phyloP scores from a whole-genome alignment of 2,113 vertebrate genomes.

The Macrotis lagotis region DNA sequence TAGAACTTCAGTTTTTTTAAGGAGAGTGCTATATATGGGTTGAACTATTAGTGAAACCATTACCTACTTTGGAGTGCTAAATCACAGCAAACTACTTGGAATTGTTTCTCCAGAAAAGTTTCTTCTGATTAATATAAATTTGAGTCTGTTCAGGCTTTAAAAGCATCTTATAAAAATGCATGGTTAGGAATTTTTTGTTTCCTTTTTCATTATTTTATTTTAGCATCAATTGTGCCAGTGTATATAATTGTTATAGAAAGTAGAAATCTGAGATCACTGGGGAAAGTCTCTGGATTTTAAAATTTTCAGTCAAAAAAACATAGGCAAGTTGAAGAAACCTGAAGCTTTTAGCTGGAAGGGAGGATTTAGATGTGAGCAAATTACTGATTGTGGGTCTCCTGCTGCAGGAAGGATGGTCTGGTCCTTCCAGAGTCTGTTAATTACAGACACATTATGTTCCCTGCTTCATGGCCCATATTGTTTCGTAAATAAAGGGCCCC shows the following conservation, averaged over 20 bases:
- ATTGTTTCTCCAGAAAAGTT: background rate
- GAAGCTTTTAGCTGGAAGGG: background rate
- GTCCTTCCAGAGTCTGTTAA: constrained; percentile 32
- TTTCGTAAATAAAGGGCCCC: background rate
- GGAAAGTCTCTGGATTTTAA: background rate
- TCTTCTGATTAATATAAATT: background rate
- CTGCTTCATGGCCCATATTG: constrained; percentile 28
- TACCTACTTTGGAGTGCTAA: background rate
- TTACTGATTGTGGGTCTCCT: constrained; percentile 21
- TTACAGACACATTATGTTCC: constrained; percentile 13
- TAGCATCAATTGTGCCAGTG: background rate
- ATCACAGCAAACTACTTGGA: background rate
- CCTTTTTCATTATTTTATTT: background rate
- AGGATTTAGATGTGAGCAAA: constrained; percentile 27
- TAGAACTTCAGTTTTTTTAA: background rate
- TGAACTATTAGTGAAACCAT: background rate
- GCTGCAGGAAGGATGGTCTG: background rate
- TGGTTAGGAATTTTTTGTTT: background rate
- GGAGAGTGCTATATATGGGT: background rate
- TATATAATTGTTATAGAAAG: background rate
- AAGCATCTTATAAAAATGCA: background rate
- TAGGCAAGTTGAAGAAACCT: background rate
- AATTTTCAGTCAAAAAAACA: background rate
- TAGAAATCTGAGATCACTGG: background rate
- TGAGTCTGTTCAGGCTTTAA: background rate